Conservation (phyloP, 2,888 invertebrate species). For the Sinotaia quadrata region DNA sequence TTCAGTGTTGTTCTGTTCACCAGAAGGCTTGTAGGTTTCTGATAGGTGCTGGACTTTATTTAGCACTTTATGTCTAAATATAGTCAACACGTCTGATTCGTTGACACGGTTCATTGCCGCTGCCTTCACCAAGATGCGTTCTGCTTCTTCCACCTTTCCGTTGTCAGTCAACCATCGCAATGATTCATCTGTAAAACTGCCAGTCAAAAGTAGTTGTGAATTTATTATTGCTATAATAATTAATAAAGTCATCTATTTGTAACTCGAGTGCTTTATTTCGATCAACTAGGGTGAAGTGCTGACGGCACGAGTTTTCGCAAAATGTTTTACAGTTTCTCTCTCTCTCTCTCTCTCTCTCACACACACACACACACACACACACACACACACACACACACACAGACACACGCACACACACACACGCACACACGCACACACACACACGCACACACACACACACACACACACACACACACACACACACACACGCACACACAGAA, state of each 20-base stretch:
- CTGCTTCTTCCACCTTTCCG: conserved; percentile 40
- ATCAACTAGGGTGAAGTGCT: too few species aligned
- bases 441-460: conserved; percentile 5
- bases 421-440: conserved; percentile 12
- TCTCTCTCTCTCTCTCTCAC: not conserved
- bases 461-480: conserved; percentile 1
- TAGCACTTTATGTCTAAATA: conserved; percentile 19
- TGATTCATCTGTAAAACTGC: conserved; percentile 52
- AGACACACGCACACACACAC: not conserved
- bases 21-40: not conserved
- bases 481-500: not conserved
- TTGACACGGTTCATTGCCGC: conserved; percentile 44
- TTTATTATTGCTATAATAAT: too few species aligned
- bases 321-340: not conserved
- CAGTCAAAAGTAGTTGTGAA: too few species aligned
- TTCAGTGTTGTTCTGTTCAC: not conserved
- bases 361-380: not conserved
- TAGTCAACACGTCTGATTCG: conserved; percentile 27
- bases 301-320: too few species aligned
- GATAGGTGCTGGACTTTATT: not conserved
- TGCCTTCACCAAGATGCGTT: conserved; percentile 45
- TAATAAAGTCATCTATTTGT: too few species aligned
- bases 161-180: conserved; percentile 53
- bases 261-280: too few species aligned
- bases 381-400: not conserved